A percentile compares a stretch with the other conserved stretches of the same genome.
Evolutionary conservation across 1,140 invertebrate genomes (phyloP).

Genomic region (Drosophila trapezifrons): DNA sequence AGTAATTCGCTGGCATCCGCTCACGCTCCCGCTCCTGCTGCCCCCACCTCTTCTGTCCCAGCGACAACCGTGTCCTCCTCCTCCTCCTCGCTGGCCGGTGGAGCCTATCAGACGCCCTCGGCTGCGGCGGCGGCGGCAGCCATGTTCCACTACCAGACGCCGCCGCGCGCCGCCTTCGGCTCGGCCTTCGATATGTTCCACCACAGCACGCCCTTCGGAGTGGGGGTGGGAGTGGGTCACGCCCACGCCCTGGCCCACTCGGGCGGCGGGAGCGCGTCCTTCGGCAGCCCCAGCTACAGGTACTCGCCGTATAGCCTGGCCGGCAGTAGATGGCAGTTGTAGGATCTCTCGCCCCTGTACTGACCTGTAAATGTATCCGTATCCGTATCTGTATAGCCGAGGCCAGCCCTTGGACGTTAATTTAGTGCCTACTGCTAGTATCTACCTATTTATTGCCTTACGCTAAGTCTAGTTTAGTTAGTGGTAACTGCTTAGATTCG

Average conservation of each 20-base stretch:
- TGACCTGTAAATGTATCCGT: slow-evolving; percentile 29
- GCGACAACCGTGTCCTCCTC: slow-evolving; percentile 17
- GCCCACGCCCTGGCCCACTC: slow-evolving; percentile 30
- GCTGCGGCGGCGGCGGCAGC: slow-evolving; percentile 58
- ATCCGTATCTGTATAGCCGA: slow-evolving; percentile 42
- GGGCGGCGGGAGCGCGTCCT: slow-evolving; percentile 56
- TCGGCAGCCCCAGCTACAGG: slow-evolving; percentile 82
- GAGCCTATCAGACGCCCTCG: slow-evolving; percentile 74
- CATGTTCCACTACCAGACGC: slow-evolving; percentile 83
- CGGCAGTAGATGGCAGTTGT: slow-evolving; percentile 84
- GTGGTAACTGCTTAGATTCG: slow-evolving; percentile 49
- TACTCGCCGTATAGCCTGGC: slow-evolving; percentile 81
- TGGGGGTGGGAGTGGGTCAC: slow-evolving; percentile 70
- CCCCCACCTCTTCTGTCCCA: slow-evolving; percentile 12
- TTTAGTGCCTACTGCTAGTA: slow-evolving; percentile 68
- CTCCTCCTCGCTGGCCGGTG: slow-evolving; percentile 56
- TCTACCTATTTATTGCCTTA: slow-evolving; percentile 75
- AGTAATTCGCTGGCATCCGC: slow-evolving; percentile 53
- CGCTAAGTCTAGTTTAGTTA: slow-evolving; percentile 74
- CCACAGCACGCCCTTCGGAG: slow-evolving; percentile 81
- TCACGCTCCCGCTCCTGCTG: slow-evolving; percentile 13
- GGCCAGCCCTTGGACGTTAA: slow-evolving; percentile 41
- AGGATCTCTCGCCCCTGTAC: slow-evolving; percentile 47
- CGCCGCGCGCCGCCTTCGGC: slow-evolving; percentile 77
- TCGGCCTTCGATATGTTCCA: slow-evolving; percentile 84